A percentile compares a stretch with the other conserved stretches of the same genome.
These are phyloP conservation scores for Limanda limanda DNA, from an alignment of 2,113 vertebrate species.

Conservation along the genomic window DNA sequence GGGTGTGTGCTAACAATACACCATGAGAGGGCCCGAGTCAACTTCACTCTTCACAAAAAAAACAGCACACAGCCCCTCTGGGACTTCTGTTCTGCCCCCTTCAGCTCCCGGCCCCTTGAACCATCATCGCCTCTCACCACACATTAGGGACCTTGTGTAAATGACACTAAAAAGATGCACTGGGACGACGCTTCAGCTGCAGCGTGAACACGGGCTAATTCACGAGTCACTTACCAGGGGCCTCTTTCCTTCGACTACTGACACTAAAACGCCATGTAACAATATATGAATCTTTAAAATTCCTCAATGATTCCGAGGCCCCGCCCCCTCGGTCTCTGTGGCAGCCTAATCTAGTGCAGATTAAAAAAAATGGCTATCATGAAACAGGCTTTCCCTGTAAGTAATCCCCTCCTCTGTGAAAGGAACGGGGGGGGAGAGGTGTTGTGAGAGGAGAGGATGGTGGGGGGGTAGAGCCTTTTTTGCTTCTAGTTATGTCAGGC, in stretches of 20 bases:
- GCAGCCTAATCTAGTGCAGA: conserved; percentile 99
- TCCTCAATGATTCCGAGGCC: conserved; percentile 87
- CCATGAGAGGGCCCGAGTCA: background rate
- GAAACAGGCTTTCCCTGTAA: conserved; percentile 99
- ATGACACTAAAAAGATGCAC: conserved; percentile 33
- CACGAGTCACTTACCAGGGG: conserved; percentile 25
- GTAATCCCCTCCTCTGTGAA: conserved; percentile 89
- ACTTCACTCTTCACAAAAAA: background rate
- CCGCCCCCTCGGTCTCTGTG: conserved; percentile 82
- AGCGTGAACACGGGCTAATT: conserved; percentile 35
- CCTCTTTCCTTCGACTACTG: conserved; percentile 12
- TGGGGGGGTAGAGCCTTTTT: conserved; percentile 76
- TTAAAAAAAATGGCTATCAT: conserved; percentile 97
- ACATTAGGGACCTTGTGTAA: conserved; percentile 7
- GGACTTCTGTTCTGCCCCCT: conserved; percentile 7
- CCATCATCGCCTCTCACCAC: conserved; percentile 43
- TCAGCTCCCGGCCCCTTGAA: conserved; percentile 23
- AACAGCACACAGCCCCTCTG: background rate
- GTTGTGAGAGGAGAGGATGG: background rate
- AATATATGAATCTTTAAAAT: conserved; percentile 89
- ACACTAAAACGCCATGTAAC: conserved; percentile 72
- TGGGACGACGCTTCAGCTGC: conserved; percentile 18
- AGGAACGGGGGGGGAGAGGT: conserved; percentile 26
- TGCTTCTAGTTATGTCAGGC: conserved; percentile 98
- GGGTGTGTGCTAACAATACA: background rate